phyloP scores from a whole-genome alignment of 2,797 vertebrate species.

The Crocidura indochinensis region DNA sequence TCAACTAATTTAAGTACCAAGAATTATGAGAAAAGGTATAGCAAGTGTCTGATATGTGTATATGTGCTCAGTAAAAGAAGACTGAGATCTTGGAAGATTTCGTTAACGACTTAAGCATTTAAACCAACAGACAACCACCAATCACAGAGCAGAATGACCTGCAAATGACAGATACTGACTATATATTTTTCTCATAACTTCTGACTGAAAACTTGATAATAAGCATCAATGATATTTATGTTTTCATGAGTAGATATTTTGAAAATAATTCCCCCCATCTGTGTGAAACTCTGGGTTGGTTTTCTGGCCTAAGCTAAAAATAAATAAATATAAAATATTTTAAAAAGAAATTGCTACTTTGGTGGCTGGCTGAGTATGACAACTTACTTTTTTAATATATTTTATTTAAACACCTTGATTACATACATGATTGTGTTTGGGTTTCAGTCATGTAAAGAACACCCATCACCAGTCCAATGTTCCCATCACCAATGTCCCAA shows the following conservation, averaged over 20 bases:
- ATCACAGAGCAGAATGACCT: neutral
- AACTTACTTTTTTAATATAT: too few relatives aligned
- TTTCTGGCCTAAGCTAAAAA: too few relatives aligned
- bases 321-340: too few relatives aligned
- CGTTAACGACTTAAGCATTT: conserved; percentile 9
- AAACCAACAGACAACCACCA: neutral
- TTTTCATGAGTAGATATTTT: neutral
- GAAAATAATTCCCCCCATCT: neutral
- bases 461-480: too few relatives aligned
- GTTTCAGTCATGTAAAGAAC: too few relatives aligned
- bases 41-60: neutral
- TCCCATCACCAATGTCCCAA: too few relatives aligned
- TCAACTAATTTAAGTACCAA: too few relatives aligned
- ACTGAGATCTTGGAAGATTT: neutral
- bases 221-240: neutral
- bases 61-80: neutral
- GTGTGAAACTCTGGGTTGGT: too few relatives aligned
- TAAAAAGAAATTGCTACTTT: too few relatives aligned
- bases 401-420: too few relatives aligned
- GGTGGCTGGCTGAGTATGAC: too few relatives aligned
- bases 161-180: conserved; percentile 1
- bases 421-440: too few relatives aligned
- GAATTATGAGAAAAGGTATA: neutral
- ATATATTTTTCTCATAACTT: conserved; percentile 16
- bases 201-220: conserved; percentile 5